Evolutionary conservation across 2,888 invertebrate genomes (phyloP).

Genomic region (Philonicus albiceps): DNA sequence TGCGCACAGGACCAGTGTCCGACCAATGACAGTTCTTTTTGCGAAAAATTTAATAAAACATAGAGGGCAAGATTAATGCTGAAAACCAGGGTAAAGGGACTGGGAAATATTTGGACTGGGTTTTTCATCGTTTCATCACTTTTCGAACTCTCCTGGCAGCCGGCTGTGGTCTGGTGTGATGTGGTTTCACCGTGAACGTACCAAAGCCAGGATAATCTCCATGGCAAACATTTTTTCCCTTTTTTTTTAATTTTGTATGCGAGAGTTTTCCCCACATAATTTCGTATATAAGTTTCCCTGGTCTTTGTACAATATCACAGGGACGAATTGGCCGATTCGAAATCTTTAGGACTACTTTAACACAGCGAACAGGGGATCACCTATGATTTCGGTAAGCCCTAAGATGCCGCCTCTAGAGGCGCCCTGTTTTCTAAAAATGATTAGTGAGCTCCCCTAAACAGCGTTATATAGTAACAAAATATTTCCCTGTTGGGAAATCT

Average conservation of each 20-base stretch:
- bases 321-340: not conserved
- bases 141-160: not conserved
- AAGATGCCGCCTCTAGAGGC: not conserved
- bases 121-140: conserved; percentile 13
- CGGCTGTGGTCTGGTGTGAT: not conserved
- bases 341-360: not conserved
- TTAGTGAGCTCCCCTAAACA: not conserved
- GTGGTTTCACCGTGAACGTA: not conserved
- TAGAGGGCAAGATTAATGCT: not conserved
- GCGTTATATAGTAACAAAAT: not conserved
- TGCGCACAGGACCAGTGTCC: not conserved
- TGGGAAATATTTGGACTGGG: not conserved
- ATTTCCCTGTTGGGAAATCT: conserved; percentile 8
- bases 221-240: conserved; percentile 11
- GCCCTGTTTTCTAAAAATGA: not conserved
- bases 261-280: not conserved
- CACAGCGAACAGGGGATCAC: not conserved
- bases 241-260: not conserved
- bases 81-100: not conserved
- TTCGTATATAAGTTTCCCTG: conserved; percentile 18
- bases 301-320: not conserved
- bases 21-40: not conserved
- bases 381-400: not conserved
- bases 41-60: not conserved
- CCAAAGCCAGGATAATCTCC: conserved; percentile 24